A percentile compares a stretch with the other conserved stretches of the same genome.
phyloP scores from a whole-genome alignment of 1,140 invertebrate species.

The Drosophila chauvacae region DNA sequence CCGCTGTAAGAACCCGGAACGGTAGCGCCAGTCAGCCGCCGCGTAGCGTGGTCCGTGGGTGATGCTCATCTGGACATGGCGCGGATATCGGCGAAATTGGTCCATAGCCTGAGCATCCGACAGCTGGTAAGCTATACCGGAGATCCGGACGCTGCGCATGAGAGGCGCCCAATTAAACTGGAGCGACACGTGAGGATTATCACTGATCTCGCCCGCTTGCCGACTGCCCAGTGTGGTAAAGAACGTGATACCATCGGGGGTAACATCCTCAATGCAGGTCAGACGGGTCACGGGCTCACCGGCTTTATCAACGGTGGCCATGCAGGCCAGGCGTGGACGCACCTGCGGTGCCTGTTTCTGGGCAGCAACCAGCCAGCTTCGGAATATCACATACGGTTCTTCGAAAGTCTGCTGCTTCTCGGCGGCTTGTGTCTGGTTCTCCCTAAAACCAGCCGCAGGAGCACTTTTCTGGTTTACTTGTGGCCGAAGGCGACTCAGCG shows the following conservation, averaged over 20 bases:
- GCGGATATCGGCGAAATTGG: constrained; percentile 57
- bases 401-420: constrained; percentile 34
- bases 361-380: constrained; percentile 45
- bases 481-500: not conserved
- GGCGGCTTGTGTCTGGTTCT: not conserved
- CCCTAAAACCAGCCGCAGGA: not conserved
- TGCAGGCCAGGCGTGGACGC: constrained; percentile 93
- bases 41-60: constrained; percentile 28
- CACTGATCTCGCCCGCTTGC: constrained; percentile 90
- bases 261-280: constrained; percentile 91
- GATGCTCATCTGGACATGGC: constrained; percentile 47
- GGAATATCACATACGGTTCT: constrained; percentile 59
- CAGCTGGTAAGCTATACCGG: constrained; percentile 88
- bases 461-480: not conserved
- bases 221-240: constrained; percentile 92
- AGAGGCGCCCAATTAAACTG: constrained; percentile 95
- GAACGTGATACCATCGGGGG: constrained; percentile 91
- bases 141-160: constrained; percentile 93
- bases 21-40: not conserved
- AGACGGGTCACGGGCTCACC: constrained; percentile 91
- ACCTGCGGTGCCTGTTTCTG: constrained; percentile 22
- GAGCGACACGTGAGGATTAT: constrained; percentile 93
- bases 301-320: constrained; percentile 91
- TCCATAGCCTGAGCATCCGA: constrained; percentile 26
- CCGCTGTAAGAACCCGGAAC: not conserved